A percentile compares a stretch with the other conserved stretches of the same genome.
Evolutionary conservation across 2,888 invertebrate species (phyloP).

Genomic region (Lottia scabra): DNA sequence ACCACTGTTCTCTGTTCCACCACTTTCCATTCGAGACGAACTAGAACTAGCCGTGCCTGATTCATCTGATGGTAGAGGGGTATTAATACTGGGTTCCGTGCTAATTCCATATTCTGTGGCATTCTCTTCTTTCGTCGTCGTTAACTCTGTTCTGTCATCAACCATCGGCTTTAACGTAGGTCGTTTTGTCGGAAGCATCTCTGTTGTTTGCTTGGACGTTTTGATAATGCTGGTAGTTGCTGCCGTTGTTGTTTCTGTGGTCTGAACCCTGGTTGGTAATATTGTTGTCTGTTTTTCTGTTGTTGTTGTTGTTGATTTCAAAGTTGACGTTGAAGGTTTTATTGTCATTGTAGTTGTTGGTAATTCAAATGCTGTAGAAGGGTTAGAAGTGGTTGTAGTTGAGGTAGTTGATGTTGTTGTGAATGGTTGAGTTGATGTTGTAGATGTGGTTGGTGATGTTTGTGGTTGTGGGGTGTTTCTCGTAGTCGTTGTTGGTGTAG

Average conservation of each 20-base stretch:
- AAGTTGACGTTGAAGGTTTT: not conserved
- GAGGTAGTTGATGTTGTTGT: not conserved
- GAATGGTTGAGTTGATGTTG: not conserved
- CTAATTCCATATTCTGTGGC: not conserved
- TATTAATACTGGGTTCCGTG: slow-evolving; percentile 1
- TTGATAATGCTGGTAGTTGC: not conserved
- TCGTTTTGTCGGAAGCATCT: not conserved
- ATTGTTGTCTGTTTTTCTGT: not conserved
- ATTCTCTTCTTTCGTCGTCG: not conserved
- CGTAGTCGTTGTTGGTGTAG: not conserved
- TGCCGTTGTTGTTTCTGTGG: not conserved
- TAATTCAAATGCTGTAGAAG: not conserved
- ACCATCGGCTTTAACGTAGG: not conserved
- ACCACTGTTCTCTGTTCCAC: slow-evolving; percentile 5
- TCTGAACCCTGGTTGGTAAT: not conserved
- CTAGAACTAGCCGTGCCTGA: not conserved
- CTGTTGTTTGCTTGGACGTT: not conserved
- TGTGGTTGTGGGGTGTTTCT: not conserved
- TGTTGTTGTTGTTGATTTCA: not conserved
- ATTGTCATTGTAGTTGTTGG: not conserved
- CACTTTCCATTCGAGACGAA: not conserved
- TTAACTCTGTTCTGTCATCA: not conserved
- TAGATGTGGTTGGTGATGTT: not conserved
- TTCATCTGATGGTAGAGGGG: not conserved
- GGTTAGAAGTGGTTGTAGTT: not conserved